Percentiles rank a stretch among this genome's conserved stretches.
Conservation (phyloP, 2,797 vertebrate species). For the Merluccius polli region DNA sequence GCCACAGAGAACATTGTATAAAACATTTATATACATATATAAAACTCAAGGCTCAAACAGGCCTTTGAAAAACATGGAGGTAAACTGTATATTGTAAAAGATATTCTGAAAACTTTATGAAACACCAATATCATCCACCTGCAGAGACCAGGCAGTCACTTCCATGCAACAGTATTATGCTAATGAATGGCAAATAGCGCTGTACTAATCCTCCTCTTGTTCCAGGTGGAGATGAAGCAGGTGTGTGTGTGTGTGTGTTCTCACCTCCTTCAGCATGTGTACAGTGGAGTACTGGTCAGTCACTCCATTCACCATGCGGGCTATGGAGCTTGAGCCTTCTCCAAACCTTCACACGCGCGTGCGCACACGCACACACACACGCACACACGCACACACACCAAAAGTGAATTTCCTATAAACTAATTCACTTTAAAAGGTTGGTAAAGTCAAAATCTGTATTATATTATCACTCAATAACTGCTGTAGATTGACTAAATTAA, state of each 20-base stretch:
- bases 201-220: no score
- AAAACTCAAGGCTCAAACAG: no score
- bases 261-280: slow-evolving; percentile 80
- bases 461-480: not conserved
- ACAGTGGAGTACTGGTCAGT: slow-evolving; percentile 82
- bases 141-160: no score
- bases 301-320: slow-evolving; percentile 74
- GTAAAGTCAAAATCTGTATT: not conserved
- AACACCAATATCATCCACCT: no score
- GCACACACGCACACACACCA: not conserved
- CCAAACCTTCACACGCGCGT: slow-evolving; percentile 77
- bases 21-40: no score
- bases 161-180: no score
- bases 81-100: no score
- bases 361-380: not conserved
- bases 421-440: not conserved
- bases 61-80: no score
- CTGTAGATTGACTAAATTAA: not conserved
- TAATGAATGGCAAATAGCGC: no score
- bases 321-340: slow-evolving; percentile 74
- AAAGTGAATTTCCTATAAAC: not conserved
- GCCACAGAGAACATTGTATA: no score
- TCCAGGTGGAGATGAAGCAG: no score
- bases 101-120: no score
- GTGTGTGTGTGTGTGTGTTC: slow-evolving; percentile 5